Conservation (phyloP, 2,888 invertebrate species). For the Podabrus alpinus region DNA sequence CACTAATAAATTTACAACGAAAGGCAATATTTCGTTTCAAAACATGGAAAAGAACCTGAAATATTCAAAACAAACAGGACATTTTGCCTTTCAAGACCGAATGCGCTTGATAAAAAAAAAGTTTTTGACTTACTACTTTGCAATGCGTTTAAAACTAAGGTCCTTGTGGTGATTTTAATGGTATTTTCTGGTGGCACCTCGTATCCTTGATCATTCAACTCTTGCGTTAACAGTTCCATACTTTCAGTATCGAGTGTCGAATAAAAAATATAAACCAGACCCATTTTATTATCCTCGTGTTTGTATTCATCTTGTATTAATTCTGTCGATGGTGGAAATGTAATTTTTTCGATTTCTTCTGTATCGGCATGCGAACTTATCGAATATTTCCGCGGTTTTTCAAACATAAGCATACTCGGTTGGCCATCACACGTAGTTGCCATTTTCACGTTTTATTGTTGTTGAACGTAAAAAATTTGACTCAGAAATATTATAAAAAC, state of each 20-base stretch:
- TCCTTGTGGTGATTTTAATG: slow-evolving; percentile 26
- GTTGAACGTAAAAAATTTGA: no score
- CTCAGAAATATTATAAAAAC: no score
- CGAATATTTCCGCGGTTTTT: no score
- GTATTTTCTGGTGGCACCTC: slow-evolving; percentile 31
- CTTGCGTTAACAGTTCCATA: slow-evolving; percentile 29
- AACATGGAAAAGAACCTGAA: no score
- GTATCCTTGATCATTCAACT: slow-evolving; percentile 32
- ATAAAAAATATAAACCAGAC: slow-evolving; percentile 33
- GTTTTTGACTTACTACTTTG: slow-evolving; percentile 35
- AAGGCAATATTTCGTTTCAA: no score
- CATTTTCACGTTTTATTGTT: no score
- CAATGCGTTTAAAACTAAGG: slow-evolving; percentile 26
- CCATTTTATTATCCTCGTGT: slow-evolving; percentile 26
- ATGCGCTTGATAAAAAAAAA: no score
- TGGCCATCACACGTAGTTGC: no score
- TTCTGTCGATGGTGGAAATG: slow-evolving; percentile 48
- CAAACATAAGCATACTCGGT: no score
- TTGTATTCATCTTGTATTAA: slow-evolving; percentile 50
- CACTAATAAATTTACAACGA: neutral
- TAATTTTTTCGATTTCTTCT: slow-evolving; percentile 36
- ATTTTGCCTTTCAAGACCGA: no score
- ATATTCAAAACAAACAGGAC: no score
- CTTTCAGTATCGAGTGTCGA: slow-evolving; percentile 25
- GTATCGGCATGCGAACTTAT: no score